Evolutionary conservation across 2,113 vertebrate genomes (phyloP), one percentile per base, ranked within the genome.

Genomic region (Gallinago undulata): DNA sequence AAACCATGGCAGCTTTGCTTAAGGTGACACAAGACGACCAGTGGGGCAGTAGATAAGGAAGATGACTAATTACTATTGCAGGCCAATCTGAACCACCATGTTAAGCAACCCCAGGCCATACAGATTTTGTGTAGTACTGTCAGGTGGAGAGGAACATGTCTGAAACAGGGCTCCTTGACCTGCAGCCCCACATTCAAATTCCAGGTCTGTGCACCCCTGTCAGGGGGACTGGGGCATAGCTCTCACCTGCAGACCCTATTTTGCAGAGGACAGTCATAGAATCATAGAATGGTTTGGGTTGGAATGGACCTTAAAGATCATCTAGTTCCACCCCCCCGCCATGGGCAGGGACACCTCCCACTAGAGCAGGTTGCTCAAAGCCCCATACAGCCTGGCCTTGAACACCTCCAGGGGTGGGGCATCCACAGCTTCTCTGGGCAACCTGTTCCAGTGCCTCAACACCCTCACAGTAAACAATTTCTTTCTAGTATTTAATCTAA

Each of bases 171-270:
- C 10, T 95, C 55, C 30, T 45, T 2, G 6, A 81, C 7, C 57
- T 84, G 19, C 48, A 72, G 64, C 9, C 16, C 56, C 14, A 18
- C 3, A 8, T n/a, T 74, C 18, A 64, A 66, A 62, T 13, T 77
- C 50, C 25, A 78, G 19, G 2, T 41, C 17, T 19, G 27, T 25
- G 22, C 16, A 47, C 5, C 31, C 21, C 51, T 82, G 14, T 18
- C 60, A 56, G 23, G 16, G 33, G 10, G 12, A 33, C 17, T 0
- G 0, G 22, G 25, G 11, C 41, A 57, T 0, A 7, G 21, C 15
- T 67, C 23, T 67, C 21, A 63, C 31, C 11, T 0, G 0, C 41
- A 63, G 41, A 50, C 24, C 16, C 50, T 48, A 4, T 51, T 84
- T 84, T 78, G 60, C 60, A 89, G 47, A 81, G 47, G 47, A 37